phyloP scores from a whole-genome alignment of 2,113 vertebrate genomes.

The Phalacrocorax aristotelis region DNA sequence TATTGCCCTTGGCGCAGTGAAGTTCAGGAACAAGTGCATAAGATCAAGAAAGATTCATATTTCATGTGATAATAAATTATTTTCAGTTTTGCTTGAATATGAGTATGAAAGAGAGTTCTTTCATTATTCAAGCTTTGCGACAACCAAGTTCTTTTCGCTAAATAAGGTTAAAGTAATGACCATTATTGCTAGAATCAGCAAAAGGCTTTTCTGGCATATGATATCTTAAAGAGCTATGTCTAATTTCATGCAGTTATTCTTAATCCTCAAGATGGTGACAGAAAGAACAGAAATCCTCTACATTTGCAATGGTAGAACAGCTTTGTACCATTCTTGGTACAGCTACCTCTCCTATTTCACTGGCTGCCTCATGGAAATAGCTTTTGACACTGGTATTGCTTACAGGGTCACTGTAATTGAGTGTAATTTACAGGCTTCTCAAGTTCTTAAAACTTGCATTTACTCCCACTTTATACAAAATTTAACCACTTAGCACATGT shows the following conservation, averaged over 20 bases:
- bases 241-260: conserved; percentile 4
- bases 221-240: conserved; percentile 15
- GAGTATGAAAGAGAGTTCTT: neutral
- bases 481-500: neutral
- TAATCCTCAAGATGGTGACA: neutral
- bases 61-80: neutral
- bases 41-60: neutral
- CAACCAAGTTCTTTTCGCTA: neutral
- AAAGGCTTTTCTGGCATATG: neutral
- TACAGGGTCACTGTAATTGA: conserved; percentile 18
- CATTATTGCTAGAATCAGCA: neutral
- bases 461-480: neutral
- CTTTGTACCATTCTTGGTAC: neutral
- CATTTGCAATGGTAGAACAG: neutral
- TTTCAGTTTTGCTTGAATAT: neutral
- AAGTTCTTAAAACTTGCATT: conserved; percentile 9
- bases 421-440: conserved; percentile 56
- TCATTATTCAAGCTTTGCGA: neutral
- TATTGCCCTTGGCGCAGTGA: neutral
- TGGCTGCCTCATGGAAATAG: neutral
- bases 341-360: conserved; percentile 18
- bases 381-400: conserved; percentile 21
- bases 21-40: neutral
- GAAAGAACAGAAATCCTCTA: conserved; percentile 10
- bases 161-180: neutral